Conservation (phyloP, 1,140 invertebrate species). For the Saccostrea cuccullata region DNA sequence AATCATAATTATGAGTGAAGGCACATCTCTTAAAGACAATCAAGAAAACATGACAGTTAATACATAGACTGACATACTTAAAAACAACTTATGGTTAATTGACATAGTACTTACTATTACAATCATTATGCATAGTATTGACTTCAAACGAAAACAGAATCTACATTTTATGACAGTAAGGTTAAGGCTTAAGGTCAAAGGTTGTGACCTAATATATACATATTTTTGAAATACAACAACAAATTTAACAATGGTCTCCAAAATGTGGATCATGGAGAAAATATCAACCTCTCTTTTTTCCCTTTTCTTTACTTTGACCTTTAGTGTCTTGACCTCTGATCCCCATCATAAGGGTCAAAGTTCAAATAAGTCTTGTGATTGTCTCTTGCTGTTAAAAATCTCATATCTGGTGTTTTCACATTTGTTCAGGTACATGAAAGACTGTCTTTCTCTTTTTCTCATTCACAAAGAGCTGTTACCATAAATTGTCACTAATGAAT, state of each 20-base stretch:
- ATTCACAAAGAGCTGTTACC: not conserved
- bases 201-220: not conserved
- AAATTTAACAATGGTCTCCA: not conserved
- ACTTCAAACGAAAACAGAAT: not conserved
- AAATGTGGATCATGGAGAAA: not conserved
- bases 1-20: not conserved
- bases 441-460: not conserved
- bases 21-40: not conserved
- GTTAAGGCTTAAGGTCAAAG: not conserved
- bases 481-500: not conserved
- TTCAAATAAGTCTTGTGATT: not conserved
- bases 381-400: not conserved
- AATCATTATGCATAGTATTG: not conserved
- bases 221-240: not conserved
- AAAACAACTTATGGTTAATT: not conserved
- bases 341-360: not conserved
- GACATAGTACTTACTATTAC: not conserved
- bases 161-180: not conserved
- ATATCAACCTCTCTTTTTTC: not conserved
- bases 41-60: not conserved
- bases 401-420: not conserved
- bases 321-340: not conserved
- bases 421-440: not conserved
- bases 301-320: not conserved
- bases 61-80: not conserved